These are phyloP conservation scores for Eurypyga helias DNA, from an alignment of 2,113 vertebrate genomes.

Conservation along the genomic window DNA sequence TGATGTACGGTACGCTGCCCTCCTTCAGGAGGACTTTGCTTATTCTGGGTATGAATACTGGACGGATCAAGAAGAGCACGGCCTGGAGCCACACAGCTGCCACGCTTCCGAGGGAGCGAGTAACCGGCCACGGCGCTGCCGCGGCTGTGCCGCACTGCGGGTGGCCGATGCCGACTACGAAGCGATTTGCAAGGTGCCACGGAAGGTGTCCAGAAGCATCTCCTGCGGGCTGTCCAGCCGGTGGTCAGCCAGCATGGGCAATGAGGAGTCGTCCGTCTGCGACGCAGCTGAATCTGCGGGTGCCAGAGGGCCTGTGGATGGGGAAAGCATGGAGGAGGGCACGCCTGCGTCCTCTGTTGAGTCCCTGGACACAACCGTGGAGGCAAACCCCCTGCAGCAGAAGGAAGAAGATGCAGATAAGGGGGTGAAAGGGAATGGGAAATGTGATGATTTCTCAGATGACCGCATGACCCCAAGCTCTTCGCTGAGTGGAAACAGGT, in stretches of 20 bases:
- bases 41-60: constrained; percentile 92
- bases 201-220: constrained; percentile 84
- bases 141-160: constrained; percentile 84
- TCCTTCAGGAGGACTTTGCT: constrained; percentile 90
- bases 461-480: constrained; percentile 68
- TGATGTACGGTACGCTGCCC: constrained; percentile 80
- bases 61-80: constrained; percentile 85
- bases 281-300: constrained; percentile 70
- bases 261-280: constrained; percentile 66
- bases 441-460: constrained; percentile 79
- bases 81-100: constrained; percentile 78
- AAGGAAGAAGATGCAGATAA: constrained; percentile 72
- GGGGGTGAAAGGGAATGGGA: constrained; percentile 66
- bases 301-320: constrained; percentile 72
- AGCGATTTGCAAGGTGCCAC: constrained; percentile 90
- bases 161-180: constrained; percentile 93
- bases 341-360: constrained; percentile 84
- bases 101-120: constrained; percentile 58
- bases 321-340: constrained; percentile 80
- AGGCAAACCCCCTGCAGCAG: constrained; percentile 51
- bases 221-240: constrained; percentile 82
- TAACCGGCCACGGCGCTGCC: constrained; percentile 82
- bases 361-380: constrained; percentile 81
- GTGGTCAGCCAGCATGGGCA: constrained; percentile 76
- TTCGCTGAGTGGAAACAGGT: constrained; percentile 34